Evolutionary conservation across 2,797 vertebrate genomes (phyloP).

Genomic region (Triplophysa bombifrons): DNA sequence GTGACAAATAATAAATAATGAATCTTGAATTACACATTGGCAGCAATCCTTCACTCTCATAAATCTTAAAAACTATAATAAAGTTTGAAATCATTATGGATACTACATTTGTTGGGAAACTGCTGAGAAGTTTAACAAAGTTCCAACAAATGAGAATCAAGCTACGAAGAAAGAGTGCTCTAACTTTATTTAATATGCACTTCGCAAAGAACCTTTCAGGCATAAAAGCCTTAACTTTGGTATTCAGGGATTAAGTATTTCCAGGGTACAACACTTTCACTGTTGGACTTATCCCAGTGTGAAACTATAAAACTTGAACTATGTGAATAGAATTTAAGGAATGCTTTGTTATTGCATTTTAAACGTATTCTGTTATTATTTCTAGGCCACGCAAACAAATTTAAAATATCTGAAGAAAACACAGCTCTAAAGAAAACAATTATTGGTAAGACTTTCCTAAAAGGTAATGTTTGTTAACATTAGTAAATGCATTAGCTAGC

Average conservation of each 20-base stretch:
- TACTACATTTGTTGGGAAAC: not conserved
- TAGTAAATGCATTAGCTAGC: too few species aligned
- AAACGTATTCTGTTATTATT: not conserved
- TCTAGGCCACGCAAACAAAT: not conserved
- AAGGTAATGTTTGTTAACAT: too few species aligned
- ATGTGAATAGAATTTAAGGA: not conserved
- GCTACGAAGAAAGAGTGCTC: not conserved
- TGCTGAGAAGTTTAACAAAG: not conserved
- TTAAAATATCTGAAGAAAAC: too few species aligned
- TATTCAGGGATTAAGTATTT: constrained; percentile 10
- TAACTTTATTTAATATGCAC: not conserved
- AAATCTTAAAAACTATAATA: not conserved
- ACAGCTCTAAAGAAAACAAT: too few species aligned
- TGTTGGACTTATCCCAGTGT: not conserved
- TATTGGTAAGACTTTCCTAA: too few species aligned
- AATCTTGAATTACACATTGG: not conserved
- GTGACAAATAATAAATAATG: too few species aligned
- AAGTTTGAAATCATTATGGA: not conserved
- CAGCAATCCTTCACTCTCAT: not conserved
- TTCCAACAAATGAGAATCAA: not conserved
- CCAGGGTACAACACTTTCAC: not conserved
- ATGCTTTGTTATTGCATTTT: too few species aligned
- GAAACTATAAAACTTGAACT: not conserved
- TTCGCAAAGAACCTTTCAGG: constrained; percentile 5
- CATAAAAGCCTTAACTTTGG: not conserved